Percentiles rank a stretch among this genome's conserved stretches.
Conservation (phyloP, 1,140 invertebrate species). For the Drosophila kanapiae region DNA sequence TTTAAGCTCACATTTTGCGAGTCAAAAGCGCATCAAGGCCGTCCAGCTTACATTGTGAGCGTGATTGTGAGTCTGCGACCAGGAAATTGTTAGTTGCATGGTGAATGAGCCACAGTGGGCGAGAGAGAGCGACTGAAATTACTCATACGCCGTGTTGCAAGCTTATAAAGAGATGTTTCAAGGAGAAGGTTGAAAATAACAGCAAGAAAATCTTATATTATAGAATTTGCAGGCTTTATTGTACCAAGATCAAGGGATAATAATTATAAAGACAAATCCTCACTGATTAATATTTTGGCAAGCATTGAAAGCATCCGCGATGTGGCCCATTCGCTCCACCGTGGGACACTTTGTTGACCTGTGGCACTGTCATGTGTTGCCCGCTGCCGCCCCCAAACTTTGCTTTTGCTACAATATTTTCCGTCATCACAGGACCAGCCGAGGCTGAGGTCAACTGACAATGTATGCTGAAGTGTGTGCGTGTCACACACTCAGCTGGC, state of each 20-base stretch:
- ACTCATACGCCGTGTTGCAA: slow-evolving; percentile 6
- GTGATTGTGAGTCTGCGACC: slow-evolving; percentile 40
- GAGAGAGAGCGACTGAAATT: not conserved
- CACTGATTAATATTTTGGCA: not conserved
- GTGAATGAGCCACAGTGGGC: slow-evolving; percentile 34
- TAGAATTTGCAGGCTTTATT: not conserved
- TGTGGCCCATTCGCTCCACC: slow-evolving; percentile 4
- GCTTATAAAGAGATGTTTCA: not conserved
- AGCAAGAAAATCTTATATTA: not conserved
- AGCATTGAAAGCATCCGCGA: not conserved
- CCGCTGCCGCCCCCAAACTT: slow-evolving; percentile 13
- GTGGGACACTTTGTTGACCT: slow-evolving; percentile 43
- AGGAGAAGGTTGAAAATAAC: no score
- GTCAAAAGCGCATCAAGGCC: slow-evolving; percentile 64
- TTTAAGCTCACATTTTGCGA: slow-evolving; percentile 68
- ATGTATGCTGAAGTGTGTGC: slow-evolving; percentile 30
- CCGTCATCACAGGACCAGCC: slow-evolving; percentile 42
- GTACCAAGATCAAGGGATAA: not conserved
- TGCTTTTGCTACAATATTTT: slow-evolving; percentile 53
- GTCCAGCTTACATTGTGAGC: slow-evolving; percentile 36
- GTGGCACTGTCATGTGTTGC: slow-evolving; percentile 43
- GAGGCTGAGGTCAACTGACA: slow-evolving; percentile 47
- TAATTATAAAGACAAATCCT: not conserved
- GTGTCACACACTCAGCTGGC: slow-evolving; percentile 18
- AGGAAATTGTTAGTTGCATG: slow-evolving; percentile 59